phyloP scores from a whole-genome alignment of 2,113 vertebrate genomes.

The Dasyurus viverrinus region DNA sequence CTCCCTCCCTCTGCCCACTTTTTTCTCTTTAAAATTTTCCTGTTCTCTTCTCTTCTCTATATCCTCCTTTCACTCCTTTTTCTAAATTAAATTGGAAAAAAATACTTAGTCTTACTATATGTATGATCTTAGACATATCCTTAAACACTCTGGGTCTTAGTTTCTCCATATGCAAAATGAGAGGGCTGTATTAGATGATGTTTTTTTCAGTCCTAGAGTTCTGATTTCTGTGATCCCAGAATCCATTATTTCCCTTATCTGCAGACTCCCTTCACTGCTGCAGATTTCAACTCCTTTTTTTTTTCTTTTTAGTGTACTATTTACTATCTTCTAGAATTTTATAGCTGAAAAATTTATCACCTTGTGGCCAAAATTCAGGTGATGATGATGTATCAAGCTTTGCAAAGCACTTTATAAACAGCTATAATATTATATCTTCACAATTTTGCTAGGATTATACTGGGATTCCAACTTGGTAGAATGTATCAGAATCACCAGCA shows the following conservation, averaged over 20 bases:
- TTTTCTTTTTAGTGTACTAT: not conserved
- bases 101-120: not conserved
- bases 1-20: not conserved
- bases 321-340: not conserved
- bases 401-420: not conserved
- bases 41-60: not conserved
- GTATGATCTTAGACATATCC: not conserved
- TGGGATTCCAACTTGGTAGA: not conserved
- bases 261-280: not conserved
- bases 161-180: not conserved
- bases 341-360: not conserved
- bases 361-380: not conserved
- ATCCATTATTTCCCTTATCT: not conserved
- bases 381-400: not conserved
- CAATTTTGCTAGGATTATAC: not conserved
- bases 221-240: not conserved
- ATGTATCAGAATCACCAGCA: not conserved
- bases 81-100: not conserved
- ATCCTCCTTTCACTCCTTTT: not conserved
- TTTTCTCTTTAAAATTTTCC: conserved; percentile 31
- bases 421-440: not conserved
- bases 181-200: not conserved
- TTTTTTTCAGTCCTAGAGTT: not conserved
- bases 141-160: not conserved
- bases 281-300: not conserved